Evolutionary conservation across 2,113 vertebrate species (phyloP).

Genomic region (Gobiocypris rarus): DNA sequence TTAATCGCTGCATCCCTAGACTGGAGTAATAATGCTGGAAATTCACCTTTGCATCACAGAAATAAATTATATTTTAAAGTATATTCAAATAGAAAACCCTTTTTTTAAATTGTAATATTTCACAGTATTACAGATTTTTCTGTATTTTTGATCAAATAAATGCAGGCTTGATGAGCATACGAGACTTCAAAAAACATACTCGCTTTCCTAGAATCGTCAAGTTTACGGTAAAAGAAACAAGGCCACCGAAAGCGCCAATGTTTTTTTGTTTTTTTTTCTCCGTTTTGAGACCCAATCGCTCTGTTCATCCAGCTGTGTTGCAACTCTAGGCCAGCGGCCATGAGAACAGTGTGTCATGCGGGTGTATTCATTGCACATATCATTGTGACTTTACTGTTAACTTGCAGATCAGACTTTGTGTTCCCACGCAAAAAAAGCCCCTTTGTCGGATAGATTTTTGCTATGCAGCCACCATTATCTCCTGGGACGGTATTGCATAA

Average conservation of each 20-base stretch:
- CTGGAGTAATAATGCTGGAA: too few species aligned
- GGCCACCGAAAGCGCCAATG: background rate
- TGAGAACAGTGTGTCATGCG: slow-evolving; percentile 58
- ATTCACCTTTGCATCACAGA: too few species aligned
- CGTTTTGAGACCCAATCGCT: slow-evolving; percentile 49
- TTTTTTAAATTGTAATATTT: too few species aligned
- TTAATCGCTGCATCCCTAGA: too few species aligned
- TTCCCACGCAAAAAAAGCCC: slow-evolving; percentile 53
- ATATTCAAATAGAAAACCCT: too few species aligned
- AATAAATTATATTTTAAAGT: too few species aligned
- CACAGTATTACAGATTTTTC: too few species aligned
- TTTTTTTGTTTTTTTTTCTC: slow-evolving; percentile 24
- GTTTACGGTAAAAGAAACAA: background rate
- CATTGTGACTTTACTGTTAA: slow-evolving; percentile 56
- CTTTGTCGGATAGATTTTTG: slow-evolving; percentile 28
- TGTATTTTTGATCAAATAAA: too few species aligned
- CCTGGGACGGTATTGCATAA: slow-evolving; percentile 36
- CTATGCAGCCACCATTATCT: slow-evolving; percentile 46
- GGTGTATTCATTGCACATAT: slow-evolving; percentile 62
- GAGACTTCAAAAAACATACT: background rate
- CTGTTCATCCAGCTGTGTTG: slow-evolving; percentile 57
- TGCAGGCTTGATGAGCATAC: too few species aligned
- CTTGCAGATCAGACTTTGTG: slow-evolving; percentile 31
- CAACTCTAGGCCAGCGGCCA: slow-evolving; percentile 53
- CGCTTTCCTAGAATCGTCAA: background rate